Evolutionary conservation across 2,113 vertebrate genomes (phyloP), one percentile per base, ranked within the genome.

Genomic region (Pseudois nayaur): DNA sequence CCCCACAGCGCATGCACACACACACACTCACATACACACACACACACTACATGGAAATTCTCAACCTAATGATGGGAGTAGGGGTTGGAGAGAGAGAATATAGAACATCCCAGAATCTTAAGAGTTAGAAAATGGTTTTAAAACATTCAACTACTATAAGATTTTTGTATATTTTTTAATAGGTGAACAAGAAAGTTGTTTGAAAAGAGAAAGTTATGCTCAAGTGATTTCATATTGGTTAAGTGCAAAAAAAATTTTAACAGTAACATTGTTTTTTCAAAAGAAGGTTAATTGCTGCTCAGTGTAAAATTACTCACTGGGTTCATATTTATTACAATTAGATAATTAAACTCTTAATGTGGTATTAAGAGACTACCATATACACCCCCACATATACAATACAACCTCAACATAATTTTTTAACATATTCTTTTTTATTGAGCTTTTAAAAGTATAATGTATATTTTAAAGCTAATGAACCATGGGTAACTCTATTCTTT

Each of bases 291-390:
- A 55, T 48, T 89, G 57, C 21, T 90, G 17, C 54, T 95, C 81
- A 87, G 25, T 76, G 15, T 87, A 87, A 96, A 96, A 88, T 93
- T 96, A 23, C 60, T 96, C 83, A 27, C 36, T 89, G 25, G 52
- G 40, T 71, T 96, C 40, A 94, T 23, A 88, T 79, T 89, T 83
- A 76, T 89, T 95, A 78, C 2, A 81, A 87, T 87, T 60, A 87
- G 81, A 87, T 23, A 11, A 62, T 23, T 60, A 54, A 92, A 48
- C 85, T 27, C 15, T 84, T 90, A 94, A 10, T 48, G 52, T 55
- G 16, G 5, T 52, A 71, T 62, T 76, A 67, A 94, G 89, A 29
- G 1, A 62, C 5, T 15, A 10, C 43, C 6, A 85, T 5, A 55
- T 21, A 64, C 3, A 60, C 12, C 74, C 52, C 4, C 33, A 62